Percentiles rank a stretch among this genome's conserved stretches.
Evolutionary conservation across 2,113 vertebrate genomes (phyloP).

Genomic region (Micromys minutus): DNA sequence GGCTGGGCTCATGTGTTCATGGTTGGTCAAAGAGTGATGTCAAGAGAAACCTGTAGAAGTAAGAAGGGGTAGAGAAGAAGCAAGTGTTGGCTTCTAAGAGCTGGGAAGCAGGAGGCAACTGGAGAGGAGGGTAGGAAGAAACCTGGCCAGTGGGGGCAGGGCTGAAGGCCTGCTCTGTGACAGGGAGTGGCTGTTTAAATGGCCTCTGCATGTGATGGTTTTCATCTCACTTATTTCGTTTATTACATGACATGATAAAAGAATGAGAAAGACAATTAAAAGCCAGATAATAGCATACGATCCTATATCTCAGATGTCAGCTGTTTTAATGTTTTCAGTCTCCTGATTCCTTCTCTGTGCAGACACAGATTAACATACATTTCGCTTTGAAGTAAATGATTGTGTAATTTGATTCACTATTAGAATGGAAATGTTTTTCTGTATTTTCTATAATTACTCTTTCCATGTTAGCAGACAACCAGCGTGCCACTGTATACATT

Average conservation of each 20-base stretch:
- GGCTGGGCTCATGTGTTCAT: background rate
- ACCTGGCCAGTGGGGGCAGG: background rate
- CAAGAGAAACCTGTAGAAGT: background rate
- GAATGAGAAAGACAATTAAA: conserved; percentile 17
- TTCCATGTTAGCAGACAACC: background rate
- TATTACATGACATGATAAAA: conserved; percentile 4
- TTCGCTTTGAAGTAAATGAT: background rate
- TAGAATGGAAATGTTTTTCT: conserved; percentile 7
- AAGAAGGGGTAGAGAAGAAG: background rate
- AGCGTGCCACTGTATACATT: background rate
- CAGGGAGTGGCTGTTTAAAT: too few relatives aligned
- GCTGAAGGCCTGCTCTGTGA: background rate
- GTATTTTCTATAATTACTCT: background rate
- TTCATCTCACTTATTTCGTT: background rate
- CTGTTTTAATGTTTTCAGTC: background rate
- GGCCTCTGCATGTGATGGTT: background rate
- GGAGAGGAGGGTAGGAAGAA: background rate
- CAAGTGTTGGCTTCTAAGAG: background rate
- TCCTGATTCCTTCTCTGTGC: background rate
- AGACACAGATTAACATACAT: background rate
- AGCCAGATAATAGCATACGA: background rate
- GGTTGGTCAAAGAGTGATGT: background rate
- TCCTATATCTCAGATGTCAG: background rate
- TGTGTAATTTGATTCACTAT: background rate
- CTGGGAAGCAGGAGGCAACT: too few relatives aligned